These are phyloP conservation scores for Sinohyriopsis cumingii DNA, from an alignment of 2,888 invertebrate species.

Conservation along the genomic window DNA sequence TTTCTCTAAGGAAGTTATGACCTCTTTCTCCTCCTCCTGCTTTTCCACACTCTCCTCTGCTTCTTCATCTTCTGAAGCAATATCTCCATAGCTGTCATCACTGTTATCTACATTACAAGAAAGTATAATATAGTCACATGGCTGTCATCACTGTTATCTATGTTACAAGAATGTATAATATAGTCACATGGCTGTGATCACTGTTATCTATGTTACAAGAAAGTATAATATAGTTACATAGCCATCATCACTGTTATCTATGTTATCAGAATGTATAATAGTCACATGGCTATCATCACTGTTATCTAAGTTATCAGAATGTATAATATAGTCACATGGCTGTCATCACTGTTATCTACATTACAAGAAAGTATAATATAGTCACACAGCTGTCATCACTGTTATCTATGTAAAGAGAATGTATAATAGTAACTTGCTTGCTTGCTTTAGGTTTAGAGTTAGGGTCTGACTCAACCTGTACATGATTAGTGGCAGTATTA, in stretches of 20 bases:
- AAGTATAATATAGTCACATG: too few relatives aligned
- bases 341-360: neutral
- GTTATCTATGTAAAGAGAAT: neutral
- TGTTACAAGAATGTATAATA: too few relatives aligned
- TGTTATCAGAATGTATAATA: too few relatives aligned
- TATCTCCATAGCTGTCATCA: slow-evolving; percentile 39
- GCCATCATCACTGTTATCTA: neutral
- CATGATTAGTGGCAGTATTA: too few relatives aligned
- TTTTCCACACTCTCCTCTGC: slow-evolving; percentile 57
- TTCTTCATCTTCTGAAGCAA: slow-evolving; percentile 44
- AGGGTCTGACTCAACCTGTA: too few relatives aligned
- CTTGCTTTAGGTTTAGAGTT: too few relatives aligned
- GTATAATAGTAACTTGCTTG: too few relatives aligned
- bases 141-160: slow-evolving; percentile 1
- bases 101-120: neutral
- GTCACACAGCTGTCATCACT: slow-evolving; percentile 1
- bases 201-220: neutral
- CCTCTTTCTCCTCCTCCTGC: neutral
- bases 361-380: too few relatives aligned
- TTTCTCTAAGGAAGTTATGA: too few relatives aligned
- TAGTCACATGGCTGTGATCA: neutral
- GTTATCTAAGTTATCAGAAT: neutral
- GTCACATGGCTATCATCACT: neutral
- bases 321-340: too few relatives aligned
- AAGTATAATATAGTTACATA: too few relatives aligned